Evolutionary conservation across 2,113 vertebrate species (phyloP), one percentile per base, ranked within the genome.

Genomic region (Myotis brandtii): DNA sequence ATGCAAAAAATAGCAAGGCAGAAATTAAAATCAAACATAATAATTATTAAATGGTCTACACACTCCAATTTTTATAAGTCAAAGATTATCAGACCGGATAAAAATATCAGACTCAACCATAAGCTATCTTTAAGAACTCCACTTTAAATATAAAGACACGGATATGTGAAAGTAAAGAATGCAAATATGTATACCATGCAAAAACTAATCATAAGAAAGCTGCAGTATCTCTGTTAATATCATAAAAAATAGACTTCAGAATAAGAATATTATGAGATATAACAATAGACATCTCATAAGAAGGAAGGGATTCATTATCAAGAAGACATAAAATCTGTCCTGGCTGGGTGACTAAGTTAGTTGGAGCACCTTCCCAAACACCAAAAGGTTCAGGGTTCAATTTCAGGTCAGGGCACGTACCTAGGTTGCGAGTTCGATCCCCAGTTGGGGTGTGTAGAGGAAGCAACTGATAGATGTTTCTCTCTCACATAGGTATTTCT

Each of bases 121-220:
- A 87, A 30, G 27, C 48, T 40, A 1, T 76, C 67, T 87, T 27
- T 5, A 79, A 70, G 48, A 87, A 67, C 34, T 75, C 59, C 21
- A 64, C 40, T 95, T 77, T 77, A 77, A 92, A 86, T 75, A 82
- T 62, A 86, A 77, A 90, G 23, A 85, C 13, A 70, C 20, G 52
- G 40, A 70, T 62, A 85, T 40, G 48, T 37, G 14, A 25, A 70
- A 86, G 14, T 77, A 52, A 94, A 12, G 10, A 37, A 73, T 77
- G 9, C 1, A 56, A 80, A 84, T 64, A 62, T 91, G 79, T 17
- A 50, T 34, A 54, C 1, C 12, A 64, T 43, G 10, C 6, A 86
- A 91, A 86, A 43, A 80, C n/a, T 70, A 62, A 50, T 69, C 23
- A 48, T 50, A 54, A 50, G 17, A 66, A 86, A 81, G 14, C 5